Conservation (phyloP, 2,888 invertebrate species). For the Salticus scenicus region DNA sequence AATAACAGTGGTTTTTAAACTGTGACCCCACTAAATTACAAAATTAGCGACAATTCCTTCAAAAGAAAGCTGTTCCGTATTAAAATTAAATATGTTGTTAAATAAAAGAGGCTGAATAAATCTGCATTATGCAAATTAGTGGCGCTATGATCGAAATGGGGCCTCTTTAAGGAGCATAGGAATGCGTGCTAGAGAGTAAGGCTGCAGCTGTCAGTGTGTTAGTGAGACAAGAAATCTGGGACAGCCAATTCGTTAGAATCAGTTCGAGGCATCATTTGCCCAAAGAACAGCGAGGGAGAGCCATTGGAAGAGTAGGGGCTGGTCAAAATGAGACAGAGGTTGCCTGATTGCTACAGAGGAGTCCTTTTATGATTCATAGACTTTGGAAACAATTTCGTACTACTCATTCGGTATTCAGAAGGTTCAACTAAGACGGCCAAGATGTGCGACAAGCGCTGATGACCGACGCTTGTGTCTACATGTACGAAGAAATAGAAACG, state of each 20-base stretch:
- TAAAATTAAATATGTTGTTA: conserved; percentile 8
- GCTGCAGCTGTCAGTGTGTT: background rate
- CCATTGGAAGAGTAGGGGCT: conserved; percentile 11
- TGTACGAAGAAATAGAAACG: background rate
- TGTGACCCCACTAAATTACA: too few species aligned
- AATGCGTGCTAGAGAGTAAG: background rate
- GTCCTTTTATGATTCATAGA: conserved; percentile 14
- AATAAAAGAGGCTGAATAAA: background rate
- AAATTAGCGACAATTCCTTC: background rate
- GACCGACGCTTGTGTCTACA: background rate
- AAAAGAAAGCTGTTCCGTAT: background rate
- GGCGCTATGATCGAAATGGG: background rate
- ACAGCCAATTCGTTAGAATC: conserved; percentile 9
- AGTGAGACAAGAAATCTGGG: background rate
- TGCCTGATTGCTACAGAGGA: background rate
- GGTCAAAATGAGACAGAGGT: conserved; percentile 2
- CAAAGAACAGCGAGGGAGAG: background rate
- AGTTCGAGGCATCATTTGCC: conserved; percentile 25
- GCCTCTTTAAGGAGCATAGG: background rate
- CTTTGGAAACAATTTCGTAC: conserved; percentile 4
- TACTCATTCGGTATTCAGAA: background rate
- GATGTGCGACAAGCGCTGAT: background rate
- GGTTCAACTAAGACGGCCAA: background rate
- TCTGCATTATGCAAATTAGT: background rate
- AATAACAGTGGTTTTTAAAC: too few species aligned